phyloP scores from a whole-genome alignment of 92 coral and sea anemone species.

The Porites rus region DNA sequence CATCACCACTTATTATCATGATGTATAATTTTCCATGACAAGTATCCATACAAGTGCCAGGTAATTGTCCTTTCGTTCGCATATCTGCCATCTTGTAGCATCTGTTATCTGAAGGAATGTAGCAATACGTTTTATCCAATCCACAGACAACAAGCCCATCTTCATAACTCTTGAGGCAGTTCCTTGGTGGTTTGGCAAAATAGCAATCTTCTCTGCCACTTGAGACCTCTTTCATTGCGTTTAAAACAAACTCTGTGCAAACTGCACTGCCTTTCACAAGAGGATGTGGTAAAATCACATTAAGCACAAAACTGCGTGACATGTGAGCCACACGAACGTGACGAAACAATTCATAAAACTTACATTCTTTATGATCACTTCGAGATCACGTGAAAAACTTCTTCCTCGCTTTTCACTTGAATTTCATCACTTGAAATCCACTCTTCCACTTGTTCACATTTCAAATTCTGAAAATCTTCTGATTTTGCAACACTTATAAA shows the following conservation, averaged over 20 bases:
- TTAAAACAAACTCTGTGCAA: not conserved
- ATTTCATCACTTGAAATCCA: constrained; percentile 20
- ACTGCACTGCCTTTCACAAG: not conserved
- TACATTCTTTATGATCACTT: not conserved
- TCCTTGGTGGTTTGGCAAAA: constrained; percentile 8
- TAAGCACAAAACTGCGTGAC: constrained; percentile 12
- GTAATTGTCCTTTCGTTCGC: not conserved
- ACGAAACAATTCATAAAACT: constrained; percentile 3
- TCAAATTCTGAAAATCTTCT: not conserved
- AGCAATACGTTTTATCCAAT: not conserved
- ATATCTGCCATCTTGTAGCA: constrained; percentile 18
- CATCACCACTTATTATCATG: not conserved
- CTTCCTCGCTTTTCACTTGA: not conserved
- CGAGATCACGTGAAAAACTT: constrained; percentile 3
- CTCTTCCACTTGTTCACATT: not conserved
- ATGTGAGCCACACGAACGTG: not conserved
- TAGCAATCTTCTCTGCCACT: not conserved
- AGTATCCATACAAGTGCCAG: not conserved
- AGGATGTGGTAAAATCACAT: not conserved
- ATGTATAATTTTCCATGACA: constrained; percentile 6
- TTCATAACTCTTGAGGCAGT: not conserved
- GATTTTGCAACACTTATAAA: not conserved
- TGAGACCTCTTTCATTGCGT: constrained; percentile 3
- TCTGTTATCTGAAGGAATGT: not conserved
- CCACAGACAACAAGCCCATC: constrained; percentile 2